Evolutionary conservation across 2,797 vertebrate species (phyloP).

Genomic region (Myripristis murdjan): DNA sequence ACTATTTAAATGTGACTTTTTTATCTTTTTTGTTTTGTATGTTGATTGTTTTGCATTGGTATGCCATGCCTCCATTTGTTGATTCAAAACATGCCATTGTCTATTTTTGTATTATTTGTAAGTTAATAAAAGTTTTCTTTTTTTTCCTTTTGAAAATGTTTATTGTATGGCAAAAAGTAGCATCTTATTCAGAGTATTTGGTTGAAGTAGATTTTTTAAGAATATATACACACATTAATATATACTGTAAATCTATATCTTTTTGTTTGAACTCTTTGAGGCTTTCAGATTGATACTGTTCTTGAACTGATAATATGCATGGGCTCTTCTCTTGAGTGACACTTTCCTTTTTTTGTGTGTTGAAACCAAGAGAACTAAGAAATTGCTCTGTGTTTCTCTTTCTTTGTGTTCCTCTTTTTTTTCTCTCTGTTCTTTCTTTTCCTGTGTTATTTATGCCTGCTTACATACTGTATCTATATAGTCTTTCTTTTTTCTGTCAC

Average conservation of each 20-base stretch:
- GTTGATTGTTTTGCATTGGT: constrained; percentile 85
- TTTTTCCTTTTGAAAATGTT: constrained; percentile 84
- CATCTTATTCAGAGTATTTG: constrained; percentile 98
- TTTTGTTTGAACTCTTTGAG: constrained; percentile 88
- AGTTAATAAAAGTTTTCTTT: constrained; percentile 88
- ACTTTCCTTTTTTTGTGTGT: constrained; percentile 88
- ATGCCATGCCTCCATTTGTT: constrained; percentile 91
- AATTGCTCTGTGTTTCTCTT: constrained; percentile 92
- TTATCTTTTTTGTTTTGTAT: constrained; percentile 82
- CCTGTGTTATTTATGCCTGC: constrained; percentile 89
- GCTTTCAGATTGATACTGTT: constrained; percentile 94
- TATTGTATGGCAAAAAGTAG: constrained; percentile 96
- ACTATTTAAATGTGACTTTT: constrained; percentile 95
- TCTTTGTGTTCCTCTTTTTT: constrained; percentile 87
- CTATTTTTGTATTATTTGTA: constrained; percentile 99
- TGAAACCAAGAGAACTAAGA: constrained; percentile 93
- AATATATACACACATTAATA: constrained; percentile 91
- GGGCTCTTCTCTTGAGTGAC: constrained; percentile 96
- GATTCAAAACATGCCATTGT: constrained; percentile 93
- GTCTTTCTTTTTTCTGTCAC: constrained; percentile 89
- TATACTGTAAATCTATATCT: constrained; percentile 96
- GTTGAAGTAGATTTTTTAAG: constrained; percentile 94
- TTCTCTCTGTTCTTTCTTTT: constrained; percentile 79
- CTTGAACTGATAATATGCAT: constrained; percentile 99
- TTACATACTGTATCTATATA: constrained; percentile 89